Base-by-base conservation (phyloP, 35 echinoderm and acorn worm species). In the Stichopus chloronotus region DNA sequence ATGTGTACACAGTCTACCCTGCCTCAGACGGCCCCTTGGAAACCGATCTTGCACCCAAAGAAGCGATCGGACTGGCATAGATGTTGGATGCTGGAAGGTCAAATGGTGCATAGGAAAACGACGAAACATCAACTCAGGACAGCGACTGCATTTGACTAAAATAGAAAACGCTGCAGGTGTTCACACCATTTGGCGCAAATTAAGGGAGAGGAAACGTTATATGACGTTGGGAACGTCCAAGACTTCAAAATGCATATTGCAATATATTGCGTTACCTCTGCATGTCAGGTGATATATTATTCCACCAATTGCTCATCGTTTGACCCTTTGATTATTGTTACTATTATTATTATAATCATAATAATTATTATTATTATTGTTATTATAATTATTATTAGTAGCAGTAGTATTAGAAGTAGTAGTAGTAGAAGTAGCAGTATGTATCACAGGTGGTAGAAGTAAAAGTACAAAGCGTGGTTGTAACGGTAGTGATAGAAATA, bases 1-100 rank as follows among this genome's bases (percentile, higher is more conserved):
- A 56, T 12, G 57, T 87, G 56, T 57, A 58, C 84, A 87, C 84
- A 19, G 84, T 87, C 52, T 87, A 87, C 19, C 84, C 84, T 4
- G 56, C 52, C 11, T 24, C 84, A 17, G 6, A 3, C 4, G 57
- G 43, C 22, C 84, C 56, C 3, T 53, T 5, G 5, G 84, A 60
- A 81, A 81, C 79, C 79, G 25, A 53, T 1, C 54, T 81, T 25
- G 54, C 30, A 4, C 79, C 79, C 43, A 25, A 25, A 16, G 79
- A 81, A 14, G n/a, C 84, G 16, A 24, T 87, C 56, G 84, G 85
- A 10, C 14, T 87, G 53, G 60, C n/a, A 0, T 87, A 57, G 85
- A 87, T 21, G 20, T 57, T 21, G 57, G 60, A 57, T 87, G 85
- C n/a, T 68, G 22, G 14, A 57, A 68, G 56, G 60, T 87, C 9